Conservation (phyloP, 2,888 invertebrate genomes). For the Geophilus truncorum region DNA sequence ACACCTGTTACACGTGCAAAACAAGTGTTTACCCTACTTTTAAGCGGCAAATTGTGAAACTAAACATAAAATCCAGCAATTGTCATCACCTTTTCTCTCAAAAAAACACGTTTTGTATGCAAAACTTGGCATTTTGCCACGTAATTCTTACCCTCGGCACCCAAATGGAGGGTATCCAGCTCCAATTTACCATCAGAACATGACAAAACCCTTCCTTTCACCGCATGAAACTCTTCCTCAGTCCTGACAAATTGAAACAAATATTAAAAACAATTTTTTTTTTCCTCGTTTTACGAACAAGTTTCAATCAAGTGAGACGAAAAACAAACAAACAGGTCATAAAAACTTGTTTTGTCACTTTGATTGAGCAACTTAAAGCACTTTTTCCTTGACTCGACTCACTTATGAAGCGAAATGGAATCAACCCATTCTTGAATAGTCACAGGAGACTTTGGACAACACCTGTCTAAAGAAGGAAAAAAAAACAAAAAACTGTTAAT, state of each 20-base stretch:
- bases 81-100: no score
- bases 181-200: neutral
- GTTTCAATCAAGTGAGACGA: no score
- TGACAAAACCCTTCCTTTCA: neutral
- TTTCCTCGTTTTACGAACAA: no score
- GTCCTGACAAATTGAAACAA: neutral
- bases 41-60: no score
- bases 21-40: no score
- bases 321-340: neutral
- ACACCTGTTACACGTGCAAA: no score
- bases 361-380: neutral
- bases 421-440: constrained; percentile 72
- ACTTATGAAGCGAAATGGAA: constrained; percentile 46
- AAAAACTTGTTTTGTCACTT: neutral
- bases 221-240: neutral
- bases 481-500: neutral
- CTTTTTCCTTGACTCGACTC: neutral
- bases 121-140: neutral
- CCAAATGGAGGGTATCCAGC: constrained; percentile 8
- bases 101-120: no score
- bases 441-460: constrained; percentile 57
- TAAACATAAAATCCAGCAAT: no score
- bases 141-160: constrained; percentile 7
- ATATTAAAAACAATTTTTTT: neutral
- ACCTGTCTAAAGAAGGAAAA: neutral